Percentiles rank a stretch among this genome's conserved stretches.
phyloP scores from a whole-genome alignment of 1,140 invertebrate species.

The Drosophila lacteicornis region DNA sequence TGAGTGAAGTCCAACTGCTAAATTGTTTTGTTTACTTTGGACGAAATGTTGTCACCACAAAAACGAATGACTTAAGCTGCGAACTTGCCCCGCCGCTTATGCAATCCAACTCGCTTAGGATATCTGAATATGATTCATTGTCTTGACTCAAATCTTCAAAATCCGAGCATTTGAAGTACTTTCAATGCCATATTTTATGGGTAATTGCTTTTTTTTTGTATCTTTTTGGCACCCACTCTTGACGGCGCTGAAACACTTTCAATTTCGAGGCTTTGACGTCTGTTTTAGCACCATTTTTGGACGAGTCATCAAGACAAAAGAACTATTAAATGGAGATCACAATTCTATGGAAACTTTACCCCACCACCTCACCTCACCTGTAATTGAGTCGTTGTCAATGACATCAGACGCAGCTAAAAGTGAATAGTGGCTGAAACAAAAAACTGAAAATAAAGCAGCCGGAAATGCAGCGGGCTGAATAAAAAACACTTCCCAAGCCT shows the following conservation, averaged over 20 bases:
- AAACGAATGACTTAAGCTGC: slow-evolving; percentile 67
- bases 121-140: slow-evolving; percentile 31
- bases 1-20: slow-evolving; percentile 33
- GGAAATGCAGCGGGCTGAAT: slow-evolving; percentile 59
- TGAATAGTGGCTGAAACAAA: slow-evolving; percentile 24
- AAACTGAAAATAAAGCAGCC: slow-evolving; percentile 54
- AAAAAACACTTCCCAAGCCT: slow-evolving; percentile 46
- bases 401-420: slow-evolving; percentile 54
- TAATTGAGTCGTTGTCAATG: slow-evolving; percentile 72
- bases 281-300: slow-evolving; percentile 72
- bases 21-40: slow-evolving; percentile 55
- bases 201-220: slow-evolving; percentile 53
- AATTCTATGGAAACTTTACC: slow-evolving; percentile 41
- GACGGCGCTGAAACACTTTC: slow-evolving; percentile 41
- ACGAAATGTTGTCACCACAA: slow-evolving; percentile 56
- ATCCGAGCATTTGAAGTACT: slow-evolving; percentile 41
- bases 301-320: slow-evolving; percentile 70
- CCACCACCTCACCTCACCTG: background rate
- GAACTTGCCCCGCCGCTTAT: slow-evolving; percentile 59
- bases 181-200: slow-evolving; percentile 70
- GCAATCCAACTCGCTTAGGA: slow-evolving; percentile 36
- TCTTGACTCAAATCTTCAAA: slow-evolving; percentile 27
- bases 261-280: slow-evolving; percentile 53
- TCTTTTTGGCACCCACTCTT: slow-evolving; percentile 62
- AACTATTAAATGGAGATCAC: slow-evolving; percentile 63